Base-by-base conservation (phyloP, 2,888 invertebrate genomes). In the Myopa testacea region DNA sequence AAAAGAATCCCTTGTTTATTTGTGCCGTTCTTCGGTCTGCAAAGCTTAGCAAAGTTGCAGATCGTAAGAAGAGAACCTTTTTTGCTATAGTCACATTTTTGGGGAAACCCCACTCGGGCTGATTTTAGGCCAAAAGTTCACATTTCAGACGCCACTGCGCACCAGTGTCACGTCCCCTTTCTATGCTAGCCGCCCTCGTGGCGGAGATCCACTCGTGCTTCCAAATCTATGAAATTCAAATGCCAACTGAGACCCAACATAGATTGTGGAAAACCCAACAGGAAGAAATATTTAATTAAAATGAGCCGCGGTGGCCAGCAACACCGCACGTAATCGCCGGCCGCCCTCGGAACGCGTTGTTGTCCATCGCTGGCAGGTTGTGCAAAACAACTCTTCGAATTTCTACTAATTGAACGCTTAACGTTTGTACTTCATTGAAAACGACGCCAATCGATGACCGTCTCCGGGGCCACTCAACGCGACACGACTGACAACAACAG, bases 281-380 rank as follows among this genome's bases (percentile, higher is more conserved):
- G 88, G 89, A 88, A 88, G 86, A 88, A 88, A 88, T 88, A 87
- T 87, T 89, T 89, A 89, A 89, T 89, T 88, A 87, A 88, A 88
- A 86, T 86, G 87, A 88, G 84, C 83, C 82, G 84, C 85, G 69
- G 67, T 75, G 62, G 79, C 79, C 80, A 58, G 60, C 52, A 77
- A 58, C 77, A 75, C 73, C 74, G 69, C 26, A 40, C 68, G 70
- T 12, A 16, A 58, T 75, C 45, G 40, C 58, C 52, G 38, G 37
- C 38, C 68, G 16, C 34, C 12, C 37, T n/a, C 55, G 52, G n/a
- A 3, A 40, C 67, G 52, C 68, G 75, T 75, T 38, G 68, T 58
- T 16, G 65, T 16, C 63, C 45, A 50, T 50, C 26, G 37, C 65
- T 26, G 14, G 16, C 58, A 37, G 8, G 55, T 58, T 71, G 55